phyloP scores from a whole-genome alignment of 1,140 invertebrate genomes.

The Aphelinus certus region DNA sequence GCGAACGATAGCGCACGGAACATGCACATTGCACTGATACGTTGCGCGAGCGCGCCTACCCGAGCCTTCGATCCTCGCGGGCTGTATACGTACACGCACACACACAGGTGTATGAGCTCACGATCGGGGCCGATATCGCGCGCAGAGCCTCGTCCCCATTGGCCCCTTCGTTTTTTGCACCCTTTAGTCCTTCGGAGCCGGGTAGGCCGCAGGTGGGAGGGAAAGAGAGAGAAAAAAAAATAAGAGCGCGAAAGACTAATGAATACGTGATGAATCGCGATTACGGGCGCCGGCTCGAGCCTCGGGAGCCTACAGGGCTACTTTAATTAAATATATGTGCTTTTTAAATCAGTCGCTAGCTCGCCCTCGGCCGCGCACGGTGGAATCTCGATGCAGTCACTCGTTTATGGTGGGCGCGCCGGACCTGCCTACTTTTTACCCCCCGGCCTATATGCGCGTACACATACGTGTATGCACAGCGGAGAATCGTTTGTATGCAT shows the following conservation, averaged over 20 bases:
- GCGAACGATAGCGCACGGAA: constrained; percentile 59
- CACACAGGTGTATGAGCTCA: no score
- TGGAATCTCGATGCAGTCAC: constrained; percentile 8
- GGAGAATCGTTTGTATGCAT: constrained; percentile 16
- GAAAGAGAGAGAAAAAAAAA: constrained; percentile 2
- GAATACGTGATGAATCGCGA: constrained; percentile 39
- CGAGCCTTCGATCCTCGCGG: constrained; percentile 46
- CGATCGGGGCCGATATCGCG: constrained; percentile 34
- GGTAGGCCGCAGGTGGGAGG: constrained; percentile 18
- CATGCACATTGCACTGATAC: constrained; percentile 56
- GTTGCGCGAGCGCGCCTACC: constrained; percentile 40
- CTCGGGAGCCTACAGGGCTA: constrained; percentile 4
- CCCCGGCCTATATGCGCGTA: background rate
- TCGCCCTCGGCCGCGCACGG: background rate
- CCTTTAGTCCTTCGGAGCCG: background rate
- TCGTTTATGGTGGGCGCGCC: background rate
- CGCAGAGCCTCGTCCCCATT: background rate
- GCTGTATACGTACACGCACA: no score
- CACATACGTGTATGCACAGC: background rate
- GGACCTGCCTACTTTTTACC: no score
- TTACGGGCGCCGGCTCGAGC: constrained; percentile 15
- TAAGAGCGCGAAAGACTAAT: constrained; percentile 33
- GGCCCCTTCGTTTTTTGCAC: constrained; percentile 6
- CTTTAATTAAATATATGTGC: constrained; percentile 40
- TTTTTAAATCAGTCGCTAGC: constrained; percentile 34